Evolutionary conservation across 2,888 invertebrate species (phyloP), one percentile per base, ranked within the genome.

Genomic region (Chaitophorus viminalis): DNA sequence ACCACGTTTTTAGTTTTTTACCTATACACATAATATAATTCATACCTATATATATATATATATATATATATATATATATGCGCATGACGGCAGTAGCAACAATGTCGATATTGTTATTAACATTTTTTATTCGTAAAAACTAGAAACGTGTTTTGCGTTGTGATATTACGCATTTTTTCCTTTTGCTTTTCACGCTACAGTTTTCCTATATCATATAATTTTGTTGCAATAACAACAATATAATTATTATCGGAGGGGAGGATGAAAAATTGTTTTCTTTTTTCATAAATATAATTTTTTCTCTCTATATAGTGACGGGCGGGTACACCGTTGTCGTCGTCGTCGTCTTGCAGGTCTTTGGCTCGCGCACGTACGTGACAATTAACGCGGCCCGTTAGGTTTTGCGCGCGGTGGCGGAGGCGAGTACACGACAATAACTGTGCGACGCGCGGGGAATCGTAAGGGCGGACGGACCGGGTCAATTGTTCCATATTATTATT

Each of bases 371-470:
- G 79, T 70, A 77, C 52, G 77, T 78, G 72, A 79, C 72, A 33
- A 54, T 72, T 14, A 11, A 33, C 78, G 29, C 17, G 78, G n/a
- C 36, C 72, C 86, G 78, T 86, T 79, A 79, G 85, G 31, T 77
- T 85, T 36, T 17, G 85, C 70, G 46, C 46, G 68, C n/a, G 74
- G 31, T 14, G 14, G 68, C 68, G 29, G 31, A 21, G 31, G 25
- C 54, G 4, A 14, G 14, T 52, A 17, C 36, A 52, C 29, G 77
- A 31, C 52, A 17, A 52, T 31, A 31, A 68, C n/a, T 25, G 29
- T 52, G 68, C 68, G 68, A 11, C 25, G n/a, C 68, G 9, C 11
- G 70, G 14, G 70, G 31, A 70, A 33, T 39, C 65, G 29, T 79
- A 39, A 36, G 79, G 65, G 39, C 1, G 65, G 39, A 65, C n/a